These are phyloP conservation scores for Hermetia illucens DNA, from an alignment of 1,140 invertebrate genomes.

Conservation along the genomic window DNA sequence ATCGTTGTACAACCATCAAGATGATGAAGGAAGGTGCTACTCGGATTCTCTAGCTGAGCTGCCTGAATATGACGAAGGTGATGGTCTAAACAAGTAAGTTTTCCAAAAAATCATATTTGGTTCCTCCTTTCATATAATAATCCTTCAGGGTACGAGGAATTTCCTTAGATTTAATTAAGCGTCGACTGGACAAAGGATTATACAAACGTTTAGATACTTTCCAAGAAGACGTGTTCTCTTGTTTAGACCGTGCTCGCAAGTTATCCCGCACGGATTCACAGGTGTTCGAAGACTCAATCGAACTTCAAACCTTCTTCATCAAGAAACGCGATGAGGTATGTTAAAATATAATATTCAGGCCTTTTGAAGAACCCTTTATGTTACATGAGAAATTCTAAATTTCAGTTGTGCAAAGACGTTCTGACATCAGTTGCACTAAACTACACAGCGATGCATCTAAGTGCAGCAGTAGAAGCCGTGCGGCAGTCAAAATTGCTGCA, in stretches of 20 bases:
- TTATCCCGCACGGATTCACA: conserved; percentile 83
- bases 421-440: conserved; percentile 76
- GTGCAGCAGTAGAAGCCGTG: conserved; percentile 55
- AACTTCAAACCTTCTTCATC: conserved; percentile 87
- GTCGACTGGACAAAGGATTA: conserved; percentile 68
- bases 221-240: conserved; percentile 92
- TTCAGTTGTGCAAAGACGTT: conserved; percentile 54
- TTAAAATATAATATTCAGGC: not conserved
- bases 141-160: conserved; percentile 52
- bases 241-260: conserved; percentile 77
- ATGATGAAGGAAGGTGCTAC: conserved; percentile 90
- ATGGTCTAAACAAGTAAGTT: conserved; percentile 44
- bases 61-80: conserved; percentile 71
- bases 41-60: conserved; percentile 92
- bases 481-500: conserved; percentile 62
- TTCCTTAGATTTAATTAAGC: conserved; percentile 73
- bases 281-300: conserved; percentile 88
- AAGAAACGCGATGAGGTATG: conserved; percentile 46
- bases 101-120: too few relatives aligned
- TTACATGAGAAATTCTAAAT: not conserved
- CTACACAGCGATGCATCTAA: conserved; percentile 60
- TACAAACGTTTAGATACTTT: conserved; percentile 89
- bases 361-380: not conserved
- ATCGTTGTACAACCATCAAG: conserved; percentile 88
- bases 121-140: conserved; percentile 5